Evolutionary conservation across 1,140 invertebrate genomes (phyloP).

Genomic region (Sipha flava): DNA sequence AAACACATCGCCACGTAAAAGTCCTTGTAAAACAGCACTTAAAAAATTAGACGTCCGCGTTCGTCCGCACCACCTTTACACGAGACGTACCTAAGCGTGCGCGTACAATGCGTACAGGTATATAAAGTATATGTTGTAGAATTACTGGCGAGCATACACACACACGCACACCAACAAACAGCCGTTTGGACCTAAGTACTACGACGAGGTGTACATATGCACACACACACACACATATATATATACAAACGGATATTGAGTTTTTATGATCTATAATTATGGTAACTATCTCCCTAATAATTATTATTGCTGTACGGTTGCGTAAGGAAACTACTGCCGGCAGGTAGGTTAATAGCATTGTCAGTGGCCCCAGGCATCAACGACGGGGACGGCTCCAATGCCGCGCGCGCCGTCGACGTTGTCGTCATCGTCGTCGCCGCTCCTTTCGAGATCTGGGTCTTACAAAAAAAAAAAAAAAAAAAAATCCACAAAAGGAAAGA

Average conservation of each 20-base stretch:
- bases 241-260: slow-evolving; percentile 26
- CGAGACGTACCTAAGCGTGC: too few species aligned
- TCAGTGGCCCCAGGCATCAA: slow-evolving; percentile 25
- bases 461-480: neutral
- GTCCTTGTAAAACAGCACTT: too few species aligned
- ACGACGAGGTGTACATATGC: neutral
- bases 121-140: too few species aligned
- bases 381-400: neutral
- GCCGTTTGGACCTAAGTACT: neutral
- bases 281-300: slow-evolving; percentile 28
- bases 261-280: slow-evolving; percentile 31
- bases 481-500: neutral
- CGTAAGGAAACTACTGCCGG: slow-evolving; percentile 2
- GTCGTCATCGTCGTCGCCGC: neutral
- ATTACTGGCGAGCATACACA: neutral
- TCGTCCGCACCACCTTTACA: too few species aligned
- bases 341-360: slow-evolving; percentile 28
- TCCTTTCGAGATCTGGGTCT: neutral
- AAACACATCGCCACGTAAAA: too few species aligned
- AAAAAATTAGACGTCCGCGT: too few species aligned
- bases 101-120: too few species aligned
- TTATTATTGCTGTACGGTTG: slow-evolving; percentile 1
- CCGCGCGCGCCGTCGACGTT: too few species aligned
- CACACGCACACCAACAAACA: neutral
- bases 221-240: neutral